Base-by-base conservation (phyloP, 2,888 invertebrate genomes). In the Drosophila pseudotakahashii region DNA sequence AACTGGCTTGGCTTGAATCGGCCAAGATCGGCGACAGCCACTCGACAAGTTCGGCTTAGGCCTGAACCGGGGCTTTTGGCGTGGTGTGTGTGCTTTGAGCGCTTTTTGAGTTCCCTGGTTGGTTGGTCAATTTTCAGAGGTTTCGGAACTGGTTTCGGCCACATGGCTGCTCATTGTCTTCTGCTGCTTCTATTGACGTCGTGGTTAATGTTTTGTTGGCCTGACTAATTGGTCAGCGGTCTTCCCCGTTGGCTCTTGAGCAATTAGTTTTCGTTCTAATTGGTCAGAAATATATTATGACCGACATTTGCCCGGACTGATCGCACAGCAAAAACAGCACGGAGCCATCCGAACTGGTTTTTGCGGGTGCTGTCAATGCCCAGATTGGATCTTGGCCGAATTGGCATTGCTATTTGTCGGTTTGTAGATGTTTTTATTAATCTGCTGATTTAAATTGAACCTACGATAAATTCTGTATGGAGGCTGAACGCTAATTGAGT, bases 261-360 rank as follows among this genome's bases (percentile, higher is more conserved):
- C 85, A 84, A 84, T 85, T 84, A 84, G 84, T 81, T 76, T 73
- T 71, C 74, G 75, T 84, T 84, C 84, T 84, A 84, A 84, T 84
- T 84, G 84, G 84, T 84, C 84, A 84, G 80, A 85, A 83, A 80
- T 81, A 69, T 85, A 84, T 82, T 85, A 82, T 83, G 78, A 76
- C 83, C 81, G 79, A 81, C 81, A 82, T 80, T 81, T 79, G 76
- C 78, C 19, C 44, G 48, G 16, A 37, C 41, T 37, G 77, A 75
- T 69, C 69, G 60, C 42, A 30, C 36, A 30, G 14, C 11, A 50
- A 63, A 63, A 63, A 44, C 37, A 61, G 63, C 53, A 62, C 62
- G 37, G 45, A 60, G 60, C 19, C 60, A 42, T 60, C 45, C 16
- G 30, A 62, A 47, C 52, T 4, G 69, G 74, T 79, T 78, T 72